These are phyloP conservation scores for Amblyjoppa fuscipennis DNA, from an alignment of 2,888 invertebrate genomes.

Conservation along the genomic window DNA sequence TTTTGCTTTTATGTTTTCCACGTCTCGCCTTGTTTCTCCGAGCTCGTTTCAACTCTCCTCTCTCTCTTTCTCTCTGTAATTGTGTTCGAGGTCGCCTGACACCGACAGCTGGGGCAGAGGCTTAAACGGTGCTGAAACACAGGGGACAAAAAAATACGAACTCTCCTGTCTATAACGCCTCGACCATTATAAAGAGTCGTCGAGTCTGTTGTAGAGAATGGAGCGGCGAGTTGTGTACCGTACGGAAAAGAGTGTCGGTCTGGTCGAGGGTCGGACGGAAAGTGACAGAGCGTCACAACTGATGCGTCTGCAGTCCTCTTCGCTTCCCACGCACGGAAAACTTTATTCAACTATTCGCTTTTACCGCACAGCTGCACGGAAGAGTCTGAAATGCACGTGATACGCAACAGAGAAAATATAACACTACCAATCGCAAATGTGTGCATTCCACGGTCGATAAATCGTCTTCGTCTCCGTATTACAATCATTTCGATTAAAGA, in stretches of 20 bases:
- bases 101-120: conserved; percentile 30
- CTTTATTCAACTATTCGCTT: conserved; percentile 18
- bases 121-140: conserved; percentile 42
- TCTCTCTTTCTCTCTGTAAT: conserved; percentile 11
- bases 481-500: neutral
- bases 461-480: neutral
- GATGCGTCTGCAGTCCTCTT: conserved; percentile 27
- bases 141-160: conserved; percentile 2
- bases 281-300: conserved; percentile 44
- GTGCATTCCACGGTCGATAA: neutral
- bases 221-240: conserved; percentile 16
- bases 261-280: conserved; percentile 23
- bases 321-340: conserved; percentile 21
- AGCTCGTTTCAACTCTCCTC: neutral
- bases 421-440: neutral
- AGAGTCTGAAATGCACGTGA: conserved; percentile 5
- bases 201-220: conserved; percentile 8
- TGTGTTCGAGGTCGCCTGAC: conserved; percentile 38
- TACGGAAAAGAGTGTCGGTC: conserved; percentile 24
- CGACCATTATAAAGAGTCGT: conserved; percentile 43
- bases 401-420: neutral
- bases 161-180: conserved; percentile 49
- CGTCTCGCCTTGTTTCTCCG: conserved; percentile 5
- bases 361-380: neutral
- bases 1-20: conserved; percentile 18